Base-by-base conservation (phyloP, 2,797 vertebrate genomes). In the Leptatherina wallacei region DNA sequence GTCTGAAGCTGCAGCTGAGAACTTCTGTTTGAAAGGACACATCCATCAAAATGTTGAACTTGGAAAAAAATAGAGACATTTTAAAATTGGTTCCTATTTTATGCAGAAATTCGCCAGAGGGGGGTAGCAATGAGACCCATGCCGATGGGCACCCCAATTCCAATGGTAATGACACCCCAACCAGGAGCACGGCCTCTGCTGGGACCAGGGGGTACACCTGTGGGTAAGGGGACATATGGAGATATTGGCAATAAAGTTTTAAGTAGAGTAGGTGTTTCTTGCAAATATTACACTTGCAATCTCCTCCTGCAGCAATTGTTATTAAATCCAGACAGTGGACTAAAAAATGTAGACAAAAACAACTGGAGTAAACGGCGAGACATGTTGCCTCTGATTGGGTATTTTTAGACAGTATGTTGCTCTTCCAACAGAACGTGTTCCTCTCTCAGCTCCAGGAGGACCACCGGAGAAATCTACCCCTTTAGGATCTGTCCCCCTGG, bases 101-200 rank as follows among this genome's bases (percentile, higher is more conserved):
- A 0, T 24, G 54, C 86, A 98, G 98, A 98, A 87, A 88, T 99
- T 55, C 96, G 98, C 58, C 97, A 98, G 84, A 94, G 97, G 76
- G 96, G 96, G 3, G 81, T 93, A 62, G 57, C 92, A 73, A 95
- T 97, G 91, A 96, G 95, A 88, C 96, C 93, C 54, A 89, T 95
- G 84, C 93, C 91, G 29, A 60, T 91, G 4, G 79, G 88, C 75
- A 65, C 93, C 72, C 63, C 77, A 6, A 62, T 77, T 30, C 56
- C 72, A 62, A 75, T 88, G 81, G 3, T 60, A 24, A 82, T 88
- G 85, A 87, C 80, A 27, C 85, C 88, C 63, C 44, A 75, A 84
- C 89, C 92, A 83, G 75, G 83, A 60, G 74, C 40, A 1, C 63
- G 81, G 73, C 78, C 78, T 24, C 56, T 64, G 1, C 0, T 72